These are phyloP conservation scores for Drosophila stalkeri DNA, from an alignment of 2,888 invertebrate species.

Conservation along the genomic window DNA sequence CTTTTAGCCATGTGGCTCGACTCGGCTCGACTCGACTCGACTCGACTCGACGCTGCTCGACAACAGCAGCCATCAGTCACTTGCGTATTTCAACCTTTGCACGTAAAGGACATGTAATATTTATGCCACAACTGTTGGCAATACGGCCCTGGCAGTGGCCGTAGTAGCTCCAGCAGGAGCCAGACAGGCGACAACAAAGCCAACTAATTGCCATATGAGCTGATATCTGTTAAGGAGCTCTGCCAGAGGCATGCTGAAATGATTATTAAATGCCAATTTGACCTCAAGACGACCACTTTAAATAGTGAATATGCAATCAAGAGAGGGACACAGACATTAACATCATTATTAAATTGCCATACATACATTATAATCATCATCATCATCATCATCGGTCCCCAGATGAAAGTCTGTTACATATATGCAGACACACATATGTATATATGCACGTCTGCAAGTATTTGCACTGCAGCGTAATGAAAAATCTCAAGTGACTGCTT, in stretches of 20 bases:
- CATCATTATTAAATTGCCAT: constrained; percentile 6
- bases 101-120: constrained; percentile 63
- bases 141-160: constrained; percentile 9
- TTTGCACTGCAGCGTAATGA: constrained; percentile 64
- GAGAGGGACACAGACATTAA: background rate
- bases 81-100: constrained; percentile 28
- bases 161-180: constrained; percentile 7
- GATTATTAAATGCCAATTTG: constrained; percentile 61
- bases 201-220: constrained; percentile 64
- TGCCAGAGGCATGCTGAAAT: constrained; percentile 13
- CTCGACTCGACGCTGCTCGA: background rate
- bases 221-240: constrained; percentile 25
- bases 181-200: constrained; percentile 48
- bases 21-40: background rate
- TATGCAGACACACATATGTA: background rate
- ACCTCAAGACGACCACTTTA: constrained; percentile 43
- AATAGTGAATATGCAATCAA: constrained; percentile 9
- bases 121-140: constrained; percentile 59
- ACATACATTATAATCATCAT: constrained; percentile 10
- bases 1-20: constrained; percentile 18
- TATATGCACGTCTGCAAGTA: constrained; percentile 13
- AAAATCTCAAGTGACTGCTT: constrained; percentile 71
- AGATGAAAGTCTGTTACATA: background rate
- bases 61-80: constrained; percentile 37
- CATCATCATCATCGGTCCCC: constrained; percentile 1